phyloP scores from a whole-genome alignment of 2,888 invertebrate species.

The Macrophya annulata region DNA sequence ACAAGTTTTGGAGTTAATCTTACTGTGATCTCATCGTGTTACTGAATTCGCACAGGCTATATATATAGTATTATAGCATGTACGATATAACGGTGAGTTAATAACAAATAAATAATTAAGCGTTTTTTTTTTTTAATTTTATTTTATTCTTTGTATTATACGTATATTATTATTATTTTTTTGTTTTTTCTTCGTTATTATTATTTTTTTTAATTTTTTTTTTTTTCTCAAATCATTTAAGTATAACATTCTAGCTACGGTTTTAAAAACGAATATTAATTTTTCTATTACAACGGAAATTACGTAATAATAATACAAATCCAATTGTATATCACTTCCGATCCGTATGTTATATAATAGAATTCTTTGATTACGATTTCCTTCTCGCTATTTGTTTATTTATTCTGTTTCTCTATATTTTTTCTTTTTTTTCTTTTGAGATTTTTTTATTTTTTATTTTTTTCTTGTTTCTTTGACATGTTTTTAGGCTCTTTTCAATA shows the following conservation, averaged over 20 bases:
- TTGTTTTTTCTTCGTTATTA: neutral
- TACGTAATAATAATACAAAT: conserved; percentile 19
- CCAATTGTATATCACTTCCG: conserved; percentile 8
- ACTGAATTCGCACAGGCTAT: conserved; percentile 13
- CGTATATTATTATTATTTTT: neutral
- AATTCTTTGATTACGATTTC: neutral
- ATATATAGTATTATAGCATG: neutral
- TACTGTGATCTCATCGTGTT: conserved; percentile 72
- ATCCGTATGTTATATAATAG: conserved; percentile 20
- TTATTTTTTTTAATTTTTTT: neutral
- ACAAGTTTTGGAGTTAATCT: conserved; percentile 76
- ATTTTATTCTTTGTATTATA: neutral
- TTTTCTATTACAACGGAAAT: conserved; percentile 18
- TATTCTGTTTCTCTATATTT: neutral
- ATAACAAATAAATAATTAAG: conserved; percentile 11
- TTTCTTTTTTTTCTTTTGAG: neutral
- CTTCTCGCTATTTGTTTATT: conserved; percentile 10
- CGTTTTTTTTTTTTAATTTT: neutral
- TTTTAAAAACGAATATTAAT: neutral
- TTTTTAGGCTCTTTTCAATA: neutral
- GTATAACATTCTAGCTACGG: conserved; percentile 12
- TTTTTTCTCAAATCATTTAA: neutral
- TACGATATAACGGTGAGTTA: neutral
- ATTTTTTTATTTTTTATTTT: neutral
- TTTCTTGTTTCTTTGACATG: neutral